Base-by-base conservation (phyloP, 2,888 invertebrate genomes). In the Callyntrura guangdongensis region DNA sequence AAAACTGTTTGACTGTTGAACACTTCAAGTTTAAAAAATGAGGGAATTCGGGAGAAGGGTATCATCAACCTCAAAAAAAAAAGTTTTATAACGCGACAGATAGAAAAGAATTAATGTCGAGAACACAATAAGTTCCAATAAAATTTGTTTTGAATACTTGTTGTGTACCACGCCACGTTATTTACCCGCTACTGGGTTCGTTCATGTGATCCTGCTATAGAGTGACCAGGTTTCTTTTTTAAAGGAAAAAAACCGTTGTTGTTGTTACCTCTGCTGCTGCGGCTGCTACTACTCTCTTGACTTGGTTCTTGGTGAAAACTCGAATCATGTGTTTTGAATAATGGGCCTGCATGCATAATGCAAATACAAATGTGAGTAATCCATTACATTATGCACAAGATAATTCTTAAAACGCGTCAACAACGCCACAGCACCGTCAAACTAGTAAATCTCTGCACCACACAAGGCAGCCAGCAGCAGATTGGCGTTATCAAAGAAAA, bases 251-350 rank as follows among this genome's bases (percentile, higher is more conserved):
- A 36, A 36, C 2, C 2, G 36, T 17, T 17, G 17, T 61, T 61
- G 17, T 61, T 61, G 36, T 36, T 36, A 6, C 6, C 6, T 2
- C 6, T 36, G 36, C 17, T 20, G 12, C 47, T 74, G 17, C 20
- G 1, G 8, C 61, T 20, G 14, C 9, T 74, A 8, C 22, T 64
- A 67, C 8, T 9, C 8, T 9, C 4, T 27, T 36, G 36, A 36
- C 25, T 77, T 86, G 12, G 5, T 81, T 59, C 59, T 56, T 47
- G 59, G 36, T 64, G 84, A 89, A 83, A 89, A 89, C 90, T 85
- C 90, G 90, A 85, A 90, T 85, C 79, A 59, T 90, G 85, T 59
- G 90, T 72, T 79, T 84, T 83, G 69, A 59, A 67, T 69, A 89
- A 89, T 89, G 45, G 74, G 84, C 81, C 67, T 83, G 84, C 84